These are phyloP conservation scores for Smutsia gigantea DNA, from an alignment of 2,797 vertebrate genomes.

Conservation along the genomic window DNA sequence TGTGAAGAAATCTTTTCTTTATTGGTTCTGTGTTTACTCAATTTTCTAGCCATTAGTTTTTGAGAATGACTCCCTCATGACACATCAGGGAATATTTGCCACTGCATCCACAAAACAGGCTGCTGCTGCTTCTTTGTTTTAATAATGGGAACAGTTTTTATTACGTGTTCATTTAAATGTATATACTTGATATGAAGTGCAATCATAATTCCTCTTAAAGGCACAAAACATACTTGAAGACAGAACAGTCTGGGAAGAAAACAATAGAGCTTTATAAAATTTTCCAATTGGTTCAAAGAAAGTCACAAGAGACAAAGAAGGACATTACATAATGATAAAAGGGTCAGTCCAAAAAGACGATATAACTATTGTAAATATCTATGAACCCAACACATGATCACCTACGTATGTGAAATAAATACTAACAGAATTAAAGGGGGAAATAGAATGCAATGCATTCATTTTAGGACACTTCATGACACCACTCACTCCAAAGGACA, in stretches of 20 bases:
- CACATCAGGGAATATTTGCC: slow-evolving; percentile 64
- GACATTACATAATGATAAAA: too few relatives aligned
- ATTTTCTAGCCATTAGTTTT: slow-evolving; percentile 73
- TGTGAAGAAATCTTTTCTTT: slow-evolving; percentile 75
- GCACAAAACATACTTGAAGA: slow-evolving; percentile 40
- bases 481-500: too few relatives aligned
- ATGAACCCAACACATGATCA: too few relatives aligned
- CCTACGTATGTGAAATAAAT: too few relatives aligned
- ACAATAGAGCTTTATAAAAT: neutral
- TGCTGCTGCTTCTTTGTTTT: slow-evolving; percentile 2
- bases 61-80: slow-evolving; percentile 77
- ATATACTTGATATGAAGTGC: slow-evolving; percentile 25
- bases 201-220: slow-evolving; percentile 65
- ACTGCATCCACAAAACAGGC: slow-evolving; percentile 59
- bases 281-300: neutral
- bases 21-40: slow-evolving; percentile 77
- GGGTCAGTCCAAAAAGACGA: too few relatives aligned
- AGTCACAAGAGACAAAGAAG: too few relatives aligned
- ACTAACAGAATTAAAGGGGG: too few relatives aligned
- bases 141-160: slow-evolving; percentile 70
- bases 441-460: too few relatives aligned
- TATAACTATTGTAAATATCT: too few relatives aligned
- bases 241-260: neutral
- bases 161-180: slow-evolving; percentile 69
- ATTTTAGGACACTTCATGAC: too few relatives aligned